These are phyloP conservation scores for Marronus borbonicus DNA, from an alignment of 2,888 invertebrate genomes.

Conservation along the genomic window DNA sequence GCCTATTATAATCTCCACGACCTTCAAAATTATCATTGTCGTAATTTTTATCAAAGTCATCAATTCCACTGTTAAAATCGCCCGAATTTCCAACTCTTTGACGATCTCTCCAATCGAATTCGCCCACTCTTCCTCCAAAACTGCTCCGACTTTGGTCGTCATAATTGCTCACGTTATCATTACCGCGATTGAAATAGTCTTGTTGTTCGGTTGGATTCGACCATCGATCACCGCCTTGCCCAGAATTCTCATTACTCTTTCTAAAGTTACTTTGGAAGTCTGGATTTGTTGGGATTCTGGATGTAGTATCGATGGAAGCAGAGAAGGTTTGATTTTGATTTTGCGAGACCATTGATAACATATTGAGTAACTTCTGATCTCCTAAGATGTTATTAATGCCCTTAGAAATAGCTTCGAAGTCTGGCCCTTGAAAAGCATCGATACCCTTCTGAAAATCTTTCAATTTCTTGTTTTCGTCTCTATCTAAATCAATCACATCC, in stretches of 20 bases:
- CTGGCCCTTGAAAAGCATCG: constrained; percentile 66
- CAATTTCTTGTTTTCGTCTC: constrained; percentile 56
- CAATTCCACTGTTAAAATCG: constrained; percentile 46
- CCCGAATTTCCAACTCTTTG: constrained; percentile 31
- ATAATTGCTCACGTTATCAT: constrained; percentile 61
- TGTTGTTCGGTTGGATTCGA: constrained; percentile 55
- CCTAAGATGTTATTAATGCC: constrained; percentile 77
- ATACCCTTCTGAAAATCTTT: not conserved
- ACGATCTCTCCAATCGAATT: constrained; percentile 39
- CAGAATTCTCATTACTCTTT: constrained; percentile 54
- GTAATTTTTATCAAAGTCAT: constrained; percentile 45
- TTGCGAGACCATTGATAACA: constrained; percentile 71
- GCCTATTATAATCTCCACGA: constrained; percentile 51
- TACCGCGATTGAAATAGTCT: constrained; percentile 3
- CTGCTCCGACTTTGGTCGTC: constrained; percentile 66
- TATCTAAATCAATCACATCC: constrained; percentile 50
- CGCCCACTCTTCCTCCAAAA: constrained; percentile 56
- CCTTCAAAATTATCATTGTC: constrained; percentile 47
- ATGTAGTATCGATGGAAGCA: constrained; percentile 63
- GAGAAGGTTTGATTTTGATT: constrained; percentile 60
- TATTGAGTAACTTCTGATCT: constrained; percentile 77
- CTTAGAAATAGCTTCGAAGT: constrained; percentile 76
- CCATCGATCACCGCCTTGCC: constrained; percentile 53
- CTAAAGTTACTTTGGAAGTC: constrained; percentile 22
- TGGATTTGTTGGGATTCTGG: constrained; percentile 44